A percentile compares a stretch with the other conserved stretches of the same genome.
Evolutionary conservation across 2,113 vertebrate genomes (phyloP).

Genomic region (Aplodontia rufa): DNA sequence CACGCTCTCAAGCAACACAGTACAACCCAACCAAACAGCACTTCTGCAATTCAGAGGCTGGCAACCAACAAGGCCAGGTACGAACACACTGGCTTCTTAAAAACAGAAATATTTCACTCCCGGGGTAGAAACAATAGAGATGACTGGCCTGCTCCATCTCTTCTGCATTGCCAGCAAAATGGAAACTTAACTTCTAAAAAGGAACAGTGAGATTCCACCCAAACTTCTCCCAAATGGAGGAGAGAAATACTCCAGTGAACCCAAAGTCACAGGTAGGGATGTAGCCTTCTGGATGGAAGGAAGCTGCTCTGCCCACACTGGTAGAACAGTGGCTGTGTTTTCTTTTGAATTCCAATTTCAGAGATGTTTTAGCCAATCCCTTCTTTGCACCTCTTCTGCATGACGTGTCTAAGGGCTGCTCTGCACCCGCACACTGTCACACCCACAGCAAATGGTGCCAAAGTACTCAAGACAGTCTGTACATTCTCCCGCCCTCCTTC

Average conservation of each 20-base stretch:
- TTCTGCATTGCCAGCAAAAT: background rate
- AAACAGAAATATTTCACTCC: background rate
- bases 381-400: background rate
- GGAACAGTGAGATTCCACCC: background rate
- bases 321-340: background rate
- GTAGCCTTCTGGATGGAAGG: background rate
- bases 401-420: background rate
- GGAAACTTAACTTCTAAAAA: background rate
- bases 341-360: background rate
- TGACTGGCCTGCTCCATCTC: fast-evolving
- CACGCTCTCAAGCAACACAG: background rate
- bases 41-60: background rate
- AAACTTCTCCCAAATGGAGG: background rate
- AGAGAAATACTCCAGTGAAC: background rate
- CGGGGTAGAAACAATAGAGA: background rate
- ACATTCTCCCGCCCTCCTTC: background rate
- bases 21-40: background rate
- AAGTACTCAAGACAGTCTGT: background rate
- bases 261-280: background rate
- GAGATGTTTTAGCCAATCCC: background rate
- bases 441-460: background rate
- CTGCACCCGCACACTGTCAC: fast-evolving
- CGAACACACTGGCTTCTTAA: background rate
- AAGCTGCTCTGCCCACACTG: background rate
- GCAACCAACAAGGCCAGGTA: background rate